Percentiles rank a stretch among this genome's conserved stretches.
phyloP scores from a whole-genome alignment of 2,888 invertebrate species.

The Scelioninae gen. 1 region DNA sequence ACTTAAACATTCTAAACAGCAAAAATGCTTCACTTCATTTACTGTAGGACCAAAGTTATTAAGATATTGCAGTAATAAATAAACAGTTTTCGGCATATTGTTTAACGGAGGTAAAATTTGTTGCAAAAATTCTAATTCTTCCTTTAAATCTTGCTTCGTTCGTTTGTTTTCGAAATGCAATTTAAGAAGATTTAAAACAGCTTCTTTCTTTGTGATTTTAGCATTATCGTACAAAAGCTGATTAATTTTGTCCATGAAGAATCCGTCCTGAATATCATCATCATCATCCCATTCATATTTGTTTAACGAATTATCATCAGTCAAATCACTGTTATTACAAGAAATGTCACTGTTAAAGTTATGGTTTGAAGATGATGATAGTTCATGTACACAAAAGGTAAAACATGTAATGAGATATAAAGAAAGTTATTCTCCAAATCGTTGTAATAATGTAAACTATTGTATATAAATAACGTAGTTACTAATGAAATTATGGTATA shows the following conservation, averaged over 20 bases:
- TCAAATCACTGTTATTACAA: too few species aligned
- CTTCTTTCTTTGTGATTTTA: conserved; percentile 19
- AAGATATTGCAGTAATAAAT: conserved; percentile 22
- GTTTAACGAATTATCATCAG: too few species aligned
- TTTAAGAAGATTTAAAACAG: conserved; percentile 4
- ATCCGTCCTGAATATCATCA: neutral
- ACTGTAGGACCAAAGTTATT: neutral
- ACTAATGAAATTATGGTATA: too few species aligned
- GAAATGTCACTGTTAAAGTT: too few species aligned
- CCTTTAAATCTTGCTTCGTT: conserved; percentile 22
- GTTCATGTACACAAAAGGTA: too few species aligned
- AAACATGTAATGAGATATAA: too few species aligned
- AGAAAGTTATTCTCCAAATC: too few species aligned
- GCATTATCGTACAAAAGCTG: conserved; percentile 5
- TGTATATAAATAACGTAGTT: too few species aligned
- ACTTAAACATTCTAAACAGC: conserved; percentile 16
- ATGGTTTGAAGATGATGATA: too few species aligned
- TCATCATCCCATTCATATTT: too few species aligned
- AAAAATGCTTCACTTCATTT: conserved; percentile 5
- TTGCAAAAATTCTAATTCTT: conserved; percentile 29
- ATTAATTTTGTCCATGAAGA: neutral
- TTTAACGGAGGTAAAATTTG: conserved; percentile 14
- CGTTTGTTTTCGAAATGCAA: conserved; percentile 20
- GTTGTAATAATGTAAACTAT: too few species aligned
- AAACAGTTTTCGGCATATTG: conserved; percentile 13